phyloP scores from a whole-genome alignment of 1,140 invertebrate species.

The Drosophila ficusphila region DNA sequence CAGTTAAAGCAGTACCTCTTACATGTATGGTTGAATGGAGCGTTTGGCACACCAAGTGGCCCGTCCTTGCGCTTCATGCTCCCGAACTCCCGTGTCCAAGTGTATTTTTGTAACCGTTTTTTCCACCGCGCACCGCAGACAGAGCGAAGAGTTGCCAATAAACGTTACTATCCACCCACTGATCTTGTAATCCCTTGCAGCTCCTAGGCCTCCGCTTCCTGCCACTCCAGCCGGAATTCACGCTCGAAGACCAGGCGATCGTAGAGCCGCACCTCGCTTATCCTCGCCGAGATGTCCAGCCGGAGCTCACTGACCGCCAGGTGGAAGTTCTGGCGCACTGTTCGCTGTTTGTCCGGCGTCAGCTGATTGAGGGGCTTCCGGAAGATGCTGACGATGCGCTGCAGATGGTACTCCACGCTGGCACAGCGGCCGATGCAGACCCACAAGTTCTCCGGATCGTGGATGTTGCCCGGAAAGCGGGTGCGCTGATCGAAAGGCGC shows the following conservation, averaged over 20 bases:
- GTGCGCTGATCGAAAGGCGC: slow-evolving; percentile 73
- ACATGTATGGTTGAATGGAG: slow-evolving; percentile 35
- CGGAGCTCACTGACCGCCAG: slow-evolving; percentile 75
- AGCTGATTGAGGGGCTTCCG: slow-evolving; percentile 71
- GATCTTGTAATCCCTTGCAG: not conserved
- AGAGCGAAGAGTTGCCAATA: slow-evolving; percentile 54
- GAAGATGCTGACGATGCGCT: slow-evolving; percentile 73
- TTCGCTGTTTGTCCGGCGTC: slow-evolving; percentile 72
- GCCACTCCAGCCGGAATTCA: slow-evolving; percentile 77
- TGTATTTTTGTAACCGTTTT: slow-evolving; percentile 73
- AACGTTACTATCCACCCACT: slow-evolving; percentile 60
- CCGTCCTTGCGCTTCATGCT: slow-evolving; percentile 12
- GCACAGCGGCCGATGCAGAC: slow-evolving; percentile 77
- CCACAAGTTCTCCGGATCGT: slow-evolving; percentile 80
- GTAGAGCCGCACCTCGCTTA: slow-evolving; percentile 73
- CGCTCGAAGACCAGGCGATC: slow-evolving; percentile 76
- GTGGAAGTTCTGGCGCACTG: slow-evolving; percentile 77
- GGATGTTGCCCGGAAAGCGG: slow-evolving; percentile 76
- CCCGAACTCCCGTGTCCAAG: slow-evolving; percentile 31
- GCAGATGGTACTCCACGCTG: slow-evolving; percentile 77
- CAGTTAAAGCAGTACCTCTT: not conserved
- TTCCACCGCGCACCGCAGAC: slow-evolving; percentile 56
- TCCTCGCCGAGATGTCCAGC: slow-evolving; percentile 76
- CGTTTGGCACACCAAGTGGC: slow-evolving; percentile 4
- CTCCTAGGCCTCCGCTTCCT: slow-evolving; percentile 59